These are phyloP conservation scores for Anarsia innoxiella DNA, from an alignment of 2,888 invertebrate genomes.

Conservation along the genomic window DNA sequence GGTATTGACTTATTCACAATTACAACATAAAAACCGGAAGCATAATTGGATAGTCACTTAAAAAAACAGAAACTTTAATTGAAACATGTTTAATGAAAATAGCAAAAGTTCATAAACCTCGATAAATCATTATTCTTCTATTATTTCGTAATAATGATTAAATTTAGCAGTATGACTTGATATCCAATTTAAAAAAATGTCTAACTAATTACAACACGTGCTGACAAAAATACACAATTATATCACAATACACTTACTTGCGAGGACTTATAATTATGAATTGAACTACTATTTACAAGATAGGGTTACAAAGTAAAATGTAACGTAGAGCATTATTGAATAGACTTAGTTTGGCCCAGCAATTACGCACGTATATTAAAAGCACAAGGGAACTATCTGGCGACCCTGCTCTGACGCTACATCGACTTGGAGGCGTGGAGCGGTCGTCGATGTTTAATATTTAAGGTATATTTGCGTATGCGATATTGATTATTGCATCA, in stretches of 20 bases:
- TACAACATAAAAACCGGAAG: neutral
- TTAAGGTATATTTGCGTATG: too few species aligned
- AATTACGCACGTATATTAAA: too few species aligned
- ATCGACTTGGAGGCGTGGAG: too few species aligned
- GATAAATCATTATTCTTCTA: slow-evolving; percentile 17
- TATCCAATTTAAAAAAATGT: neutral
- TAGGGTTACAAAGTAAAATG: too few species aligned
- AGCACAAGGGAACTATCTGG: too few species aligned
- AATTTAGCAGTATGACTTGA: slow-evolving; percentile 1
- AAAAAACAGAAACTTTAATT: slow-evolving; percentile 2
- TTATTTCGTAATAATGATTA: slow-evolving; percentile 11
- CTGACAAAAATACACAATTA: slow-evolving; percentile 35
- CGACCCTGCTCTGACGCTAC: too few species aligned
- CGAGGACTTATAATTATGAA: slow-evolving; percentile 38
- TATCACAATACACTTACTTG: slow-evolving; percentile 61
- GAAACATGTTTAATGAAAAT: slow-evolving; percentile 15
- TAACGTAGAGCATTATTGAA: too few species aligned
- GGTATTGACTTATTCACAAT: too few species aligned
- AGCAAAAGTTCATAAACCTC: slow-evolving; percentile 18
- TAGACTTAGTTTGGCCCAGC: too few species aligned
- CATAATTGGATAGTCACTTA: too few species aligned
- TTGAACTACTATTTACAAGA: slow-evolving; percentile 67
- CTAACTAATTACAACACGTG: slow-evolving; percentile 12
- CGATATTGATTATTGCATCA: too few species aligned
- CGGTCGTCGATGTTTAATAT: too few species aligned